Conservation (phyloP, 2,113 vertebrate species). For the Gavialis gangeticus region DNA sequence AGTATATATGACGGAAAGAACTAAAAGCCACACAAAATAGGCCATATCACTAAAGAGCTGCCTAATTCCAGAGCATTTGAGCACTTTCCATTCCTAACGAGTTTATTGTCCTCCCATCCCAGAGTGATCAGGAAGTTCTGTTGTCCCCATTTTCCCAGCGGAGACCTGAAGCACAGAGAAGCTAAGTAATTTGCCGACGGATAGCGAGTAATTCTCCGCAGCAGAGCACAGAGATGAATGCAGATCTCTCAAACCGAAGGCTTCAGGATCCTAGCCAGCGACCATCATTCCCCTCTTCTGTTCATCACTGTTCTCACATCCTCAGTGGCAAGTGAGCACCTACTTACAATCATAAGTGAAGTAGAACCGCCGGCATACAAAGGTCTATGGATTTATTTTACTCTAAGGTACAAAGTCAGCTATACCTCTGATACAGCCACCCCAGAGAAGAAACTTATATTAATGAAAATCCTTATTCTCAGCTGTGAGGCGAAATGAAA, state of each 20-base stretch:
- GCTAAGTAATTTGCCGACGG: not conserved
- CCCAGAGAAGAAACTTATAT: not conserved
- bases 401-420: not conserved
- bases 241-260: not conserved
- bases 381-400: not conserved
- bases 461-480: not conserved
- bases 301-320: fast-evolving
- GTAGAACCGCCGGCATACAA: not conserved
- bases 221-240: not conserved
- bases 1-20: not conserved
- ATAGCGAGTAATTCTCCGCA: fast-evolving
- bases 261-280: not conserved
- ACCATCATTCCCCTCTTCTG: not conserved
- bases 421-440: not conserved
- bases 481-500: not conserved
- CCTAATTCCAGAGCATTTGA: not conserved
- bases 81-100: not conserved
- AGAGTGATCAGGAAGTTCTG: not conserved
- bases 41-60: not conserved
- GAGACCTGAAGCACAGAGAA: fast-evolving
- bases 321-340: not conserved
- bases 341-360: not conserved
- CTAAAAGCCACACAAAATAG: not conserved
- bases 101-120: not conserved
- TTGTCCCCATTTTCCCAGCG: not conserved